Percentiles rank a stretch among this genome's conserved stretches.
Conservation (phyloP, 2,888 invertebrate species). For the Calephelis perditalis region DNA sequence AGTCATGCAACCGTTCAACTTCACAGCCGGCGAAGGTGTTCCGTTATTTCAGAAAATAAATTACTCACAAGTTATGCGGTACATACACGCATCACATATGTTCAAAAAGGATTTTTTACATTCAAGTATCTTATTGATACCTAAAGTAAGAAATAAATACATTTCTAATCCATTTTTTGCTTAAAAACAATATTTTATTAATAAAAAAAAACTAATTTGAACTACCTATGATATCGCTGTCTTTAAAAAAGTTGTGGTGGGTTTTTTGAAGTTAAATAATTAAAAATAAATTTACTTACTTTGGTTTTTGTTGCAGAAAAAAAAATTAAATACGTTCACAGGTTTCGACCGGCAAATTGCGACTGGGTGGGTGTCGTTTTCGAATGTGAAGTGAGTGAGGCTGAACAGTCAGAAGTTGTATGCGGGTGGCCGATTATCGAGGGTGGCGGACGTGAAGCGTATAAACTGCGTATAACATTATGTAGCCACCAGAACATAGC, state of each 20-base stretch:
- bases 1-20: constrained; percentile 46
- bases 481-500: not conserved
- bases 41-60: constrained; percentile 41
- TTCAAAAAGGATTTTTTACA: constrained; percentile 18
- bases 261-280: too few relatives aligned
- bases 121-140: not conserved
- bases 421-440: constrained; percentile 35
- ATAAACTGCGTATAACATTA: constrained; percentile 17
- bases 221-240: too few relatives aligned
- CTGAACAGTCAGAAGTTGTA: constrained; percentile 30
- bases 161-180: too few relatives aligned
- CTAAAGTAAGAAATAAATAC: too few relatives aligned
- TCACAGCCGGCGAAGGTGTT: constrained; percentile 35
- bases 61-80: constrained; percentile 11
- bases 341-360: constrained; percentile 48
- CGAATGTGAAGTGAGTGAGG: constrained; percentile 26
- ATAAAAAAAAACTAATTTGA: too few relatives aligned
- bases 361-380: constrained; percentile 42
- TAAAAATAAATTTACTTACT: constrained; percentile 8
- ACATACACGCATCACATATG: not conserved
- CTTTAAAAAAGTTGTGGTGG: too few relatives aligned
- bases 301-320: constrained; percentile 39
- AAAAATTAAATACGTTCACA: constrained; percentile 46
- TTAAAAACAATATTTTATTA: too few relatives aligned
- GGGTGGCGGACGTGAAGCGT: constrained; percentile 40